A percentile compares a stretch with the other conserved stretches of the same genome.
These are phyloP conservation scores for Chlorops oryzae DNA, from an alignment of 1,140 invertebrate genomes.

Conservation along the genomic window DNA sequence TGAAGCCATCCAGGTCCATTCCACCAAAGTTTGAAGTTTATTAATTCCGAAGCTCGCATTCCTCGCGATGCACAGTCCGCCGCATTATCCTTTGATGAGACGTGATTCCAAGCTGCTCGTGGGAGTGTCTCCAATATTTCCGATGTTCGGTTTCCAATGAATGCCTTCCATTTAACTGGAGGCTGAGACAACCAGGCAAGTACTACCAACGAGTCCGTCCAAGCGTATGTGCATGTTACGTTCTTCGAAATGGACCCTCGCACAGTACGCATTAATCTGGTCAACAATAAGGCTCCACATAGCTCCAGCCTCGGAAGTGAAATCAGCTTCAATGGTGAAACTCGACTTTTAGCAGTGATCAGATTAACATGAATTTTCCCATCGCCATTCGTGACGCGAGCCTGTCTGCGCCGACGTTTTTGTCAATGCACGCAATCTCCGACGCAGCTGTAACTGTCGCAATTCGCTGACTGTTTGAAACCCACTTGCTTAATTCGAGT, in stretches of 20 bases:
- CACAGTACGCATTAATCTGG: no score
- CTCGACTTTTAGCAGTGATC: background rate
- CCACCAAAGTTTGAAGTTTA: slow-evolving; percentile 4
- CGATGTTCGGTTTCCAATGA: background rate
- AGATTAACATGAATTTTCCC: slow-evolving; percentile 1
- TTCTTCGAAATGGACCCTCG: no score
- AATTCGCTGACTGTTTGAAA: no score
- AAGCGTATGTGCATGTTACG: background rate
- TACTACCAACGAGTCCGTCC: background rate
- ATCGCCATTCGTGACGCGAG: no score
- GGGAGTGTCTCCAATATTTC: slow-evolving; percentile 4
- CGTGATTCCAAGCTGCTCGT: slow-evolving; percentile 1
- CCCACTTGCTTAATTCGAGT: no score
- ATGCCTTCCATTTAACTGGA: slow-evolving; percentile 3
- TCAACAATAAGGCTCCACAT: no score
- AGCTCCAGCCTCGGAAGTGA: slow-evolving; percentile 1
- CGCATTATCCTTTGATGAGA: background rate
- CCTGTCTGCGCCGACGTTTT: no score
- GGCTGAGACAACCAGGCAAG: background rate
- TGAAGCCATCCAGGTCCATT: no score
- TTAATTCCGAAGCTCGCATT: no score
- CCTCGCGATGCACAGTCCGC: slow-evolving; percentile 5
- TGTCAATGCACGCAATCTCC: no score
- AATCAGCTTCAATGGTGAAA: background rate
- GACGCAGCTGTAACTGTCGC: no score